Evolutionary conservation across 2,888 invertebrate genomes (phyloP), one percentile per base, ranked within the genome.

Genomic region (Athalia circularis): DNA sequence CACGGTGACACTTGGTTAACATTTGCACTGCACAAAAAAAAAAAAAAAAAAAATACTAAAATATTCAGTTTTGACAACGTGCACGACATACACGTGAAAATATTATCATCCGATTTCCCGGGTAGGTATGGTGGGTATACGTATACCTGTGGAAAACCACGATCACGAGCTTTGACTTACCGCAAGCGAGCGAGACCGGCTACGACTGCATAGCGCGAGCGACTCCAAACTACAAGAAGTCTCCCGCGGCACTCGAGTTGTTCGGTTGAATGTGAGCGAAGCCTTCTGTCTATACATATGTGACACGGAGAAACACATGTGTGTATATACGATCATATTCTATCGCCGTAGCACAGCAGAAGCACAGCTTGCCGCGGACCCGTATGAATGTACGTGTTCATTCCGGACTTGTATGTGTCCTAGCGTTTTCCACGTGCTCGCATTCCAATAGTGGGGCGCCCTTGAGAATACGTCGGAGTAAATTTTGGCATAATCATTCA

Each of bases 141-240:
- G 6, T 8, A 47, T 8, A 47, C 5, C 15, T 4, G 7, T 59
- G 45, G 13, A 72, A 11, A 57, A 47, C 57, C 72, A 47, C 57
- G 72, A 45, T 72, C 72, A 47, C 72, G 47, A 72, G 47, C 57
- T 72, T 29, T 59, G 72, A 72, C 72, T 72, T 72, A 72, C 72
- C 72, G 62, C 54, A 52, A 59, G 57, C 47, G 8, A 57, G 72
- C 72, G 15, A 72, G 72, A 57, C 72, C 72, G 59, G 72, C 72
- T 72, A 72, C 72, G 72, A 72, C 72, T 72, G 72, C 72, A 72
- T 72, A 72, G 72, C 72, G 57, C 72, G 72, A 72, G 72, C 72
- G 72, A 72, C 72, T 72, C 72, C 9, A 72, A 72, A 72, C 72
- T 72, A 72, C 72, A 72, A 72, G 72, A 72, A 72, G 72, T 72